Percentiles rank a stretch among this genome's conserved stretches.
Conservation (phyloP, 1,140 invertebrate species). For the Diorhabda carinulata region DNA sequence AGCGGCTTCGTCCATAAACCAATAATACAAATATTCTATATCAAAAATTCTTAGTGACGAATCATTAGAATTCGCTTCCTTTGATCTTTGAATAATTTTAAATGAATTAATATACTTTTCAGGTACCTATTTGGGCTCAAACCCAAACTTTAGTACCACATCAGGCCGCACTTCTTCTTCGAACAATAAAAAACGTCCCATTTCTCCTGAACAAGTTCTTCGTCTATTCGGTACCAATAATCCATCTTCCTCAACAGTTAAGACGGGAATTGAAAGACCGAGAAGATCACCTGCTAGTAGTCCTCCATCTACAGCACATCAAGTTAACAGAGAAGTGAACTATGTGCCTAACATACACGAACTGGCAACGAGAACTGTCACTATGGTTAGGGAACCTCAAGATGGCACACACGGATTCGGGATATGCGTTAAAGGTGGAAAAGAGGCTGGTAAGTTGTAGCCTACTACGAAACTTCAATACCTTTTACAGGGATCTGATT, state of each 20-base stretch:
- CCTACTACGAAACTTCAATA: too few relatives aligned
- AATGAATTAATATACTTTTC: constrained; percentile 21
- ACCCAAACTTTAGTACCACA: constrained; percentile 46
- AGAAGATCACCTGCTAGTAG: constrained; percentile 68
- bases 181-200: constrained; percentile 63
- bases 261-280: constrained; percentile 45
- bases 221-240: constrained; percentile 57
- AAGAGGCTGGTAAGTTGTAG: constrained; percentile 66
- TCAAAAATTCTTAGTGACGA: too few relatives aligned
- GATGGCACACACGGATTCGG: constrained; percentile 77
- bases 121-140: constrained; percentile 63
- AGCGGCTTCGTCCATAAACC: too few relatives aligned
- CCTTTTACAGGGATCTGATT: background rate
- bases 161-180: constrained; percentile 38
- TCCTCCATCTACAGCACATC: constrained; percentile 66
- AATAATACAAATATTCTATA: too few relatives aligned
- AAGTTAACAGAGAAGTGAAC: constrained; percentile 47
- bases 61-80: too few relatives aligned
- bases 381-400: constrained; percentile 73
- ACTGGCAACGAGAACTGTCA: constrained; percentile 74
- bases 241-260: constrained; percentile 22
- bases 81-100: too few relatives aligned
- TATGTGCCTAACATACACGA: constrained; percentile 56
- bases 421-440: constrained; percentile 84
- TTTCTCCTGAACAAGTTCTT: constrained; percentile 75